Base-by-base conservation (phyloP, 2,888 invertebrate genomes). In the Tachina grossa region DNA sequence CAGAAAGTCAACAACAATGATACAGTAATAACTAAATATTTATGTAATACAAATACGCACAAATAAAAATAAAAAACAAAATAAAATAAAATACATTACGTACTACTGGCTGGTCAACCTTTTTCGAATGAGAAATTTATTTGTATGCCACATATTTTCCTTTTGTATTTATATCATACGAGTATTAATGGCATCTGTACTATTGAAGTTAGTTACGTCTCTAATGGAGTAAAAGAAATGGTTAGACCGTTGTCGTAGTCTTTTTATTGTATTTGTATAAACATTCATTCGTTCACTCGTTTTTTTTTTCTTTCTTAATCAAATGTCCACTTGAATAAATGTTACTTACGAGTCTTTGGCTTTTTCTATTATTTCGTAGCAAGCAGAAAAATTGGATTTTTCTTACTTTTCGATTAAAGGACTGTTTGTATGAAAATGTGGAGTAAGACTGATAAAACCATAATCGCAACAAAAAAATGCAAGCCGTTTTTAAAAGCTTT, bases 271-370 rank as follows among this genome's bases (percentile, higher is more conserved):
- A 6, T 31, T 31, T 31, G 0, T 6, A 31, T 6, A 31, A 6
- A 31, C 31, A 31, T 31, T 6, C 6, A 49, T 65, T 39, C 2
- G 63, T 65, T 55, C 22, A 47, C 66, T 59, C 59, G 31, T 45
- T 39, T 14, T 65, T 45, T 59, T 57, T 69, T 2, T 2, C 22
- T 61, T 78, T 74, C 61, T 82, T 75, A 79, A 59, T 71, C 74
- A 68, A 82, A 75, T 85, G 85, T 82, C 85, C 85, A 82, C 78
- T 79, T 79, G 69, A 76, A 78, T 82, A 79, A 82, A 75, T 85
- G 78, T 85, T 82, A 74, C 74, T 71, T 71, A 83, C 19, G 31
- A 61, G 51, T 59, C 16, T 74, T 41, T 59, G 49, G 22, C n/a
- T 78, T 31, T 69, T 78, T 47, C 45, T 57, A 19, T 66, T 22